Evolutionary conservation across 2,888 invertebrate genomes (phyloP).

Genomic region (Apodemia zela): DNA sequence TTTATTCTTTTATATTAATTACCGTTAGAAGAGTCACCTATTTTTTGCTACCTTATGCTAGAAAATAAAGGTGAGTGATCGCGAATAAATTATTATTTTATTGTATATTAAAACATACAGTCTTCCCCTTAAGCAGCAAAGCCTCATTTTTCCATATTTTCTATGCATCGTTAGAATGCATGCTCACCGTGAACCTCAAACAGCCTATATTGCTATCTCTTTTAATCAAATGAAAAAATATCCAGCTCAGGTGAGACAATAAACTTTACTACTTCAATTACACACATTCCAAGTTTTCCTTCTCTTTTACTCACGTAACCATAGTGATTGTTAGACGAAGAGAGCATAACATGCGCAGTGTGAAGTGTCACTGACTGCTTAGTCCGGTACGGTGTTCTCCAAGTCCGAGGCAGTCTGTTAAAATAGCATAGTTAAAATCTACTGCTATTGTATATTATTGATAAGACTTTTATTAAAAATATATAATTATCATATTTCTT

Average conservation of each 20-base stretch:
- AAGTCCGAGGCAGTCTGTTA: slow-evolving; percentile 35
- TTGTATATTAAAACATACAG: not conserved
- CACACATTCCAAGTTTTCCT: slow-evolving; percentile 60
- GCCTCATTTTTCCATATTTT: slow-evolving; percentile 67
- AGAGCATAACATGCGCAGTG: slow-evolving; percentile 64
- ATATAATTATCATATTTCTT: not conserved
- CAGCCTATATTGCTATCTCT: slow-evolving; percentile 45
- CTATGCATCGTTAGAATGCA: slow-evolving; percentile 57
- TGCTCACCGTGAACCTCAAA: slow-evolving; percentile 57
- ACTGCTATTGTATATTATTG: not conserved
- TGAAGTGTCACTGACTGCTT: slow-evolving; percentile 76
- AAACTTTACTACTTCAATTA: slow-evolving; percentile 49
- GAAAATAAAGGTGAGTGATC: too few species aligned
- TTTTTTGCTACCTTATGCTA: too few species aligned
- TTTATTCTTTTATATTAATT: too few species aligned
- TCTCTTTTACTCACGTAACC: slow-evolving; percentile 45
- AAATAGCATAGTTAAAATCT: slow-evolving; percentile 28
- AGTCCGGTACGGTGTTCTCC: slow-evolving; percentile 55
- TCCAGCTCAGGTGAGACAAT: slow-evolving; percentile 47
- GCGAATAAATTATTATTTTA: too few species aligned
- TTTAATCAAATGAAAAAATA: slow-evolving; percentile 39
- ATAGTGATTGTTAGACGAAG: slow-evolving; percentile 41
- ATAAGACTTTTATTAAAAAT: slow-evolving; percentile 8
- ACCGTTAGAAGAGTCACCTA: too few species aligned
- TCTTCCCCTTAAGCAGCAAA: slow-evolving; percentile 61